Conservation (phyloP, 2,113 vertebrate genomes). For the Oreochromis aureus region DNA sequence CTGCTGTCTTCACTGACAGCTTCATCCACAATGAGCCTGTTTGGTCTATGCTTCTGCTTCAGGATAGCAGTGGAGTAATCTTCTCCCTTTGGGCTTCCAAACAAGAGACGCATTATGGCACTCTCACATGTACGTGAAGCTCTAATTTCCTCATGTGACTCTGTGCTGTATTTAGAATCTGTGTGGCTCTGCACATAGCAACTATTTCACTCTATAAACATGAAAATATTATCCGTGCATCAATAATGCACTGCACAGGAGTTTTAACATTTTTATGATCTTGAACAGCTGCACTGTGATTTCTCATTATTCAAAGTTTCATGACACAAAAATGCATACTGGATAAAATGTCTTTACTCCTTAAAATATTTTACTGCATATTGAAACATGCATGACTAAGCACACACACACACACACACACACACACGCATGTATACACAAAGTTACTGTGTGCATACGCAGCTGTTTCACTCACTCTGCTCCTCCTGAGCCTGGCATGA, state of each 20-base stretch:
- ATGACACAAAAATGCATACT: neutral
- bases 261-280: neutral
- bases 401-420: neutral
- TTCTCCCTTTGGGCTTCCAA: constrained; percentile 63
- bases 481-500: constrained; percentile 58
- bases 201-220: neutral
- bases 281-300: neutral
- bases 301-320: neutral
- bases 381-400: neutral
- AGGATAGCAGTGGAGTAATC: constrained; percentile 77
- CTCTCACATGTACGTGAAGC: constrained; percentile 15
- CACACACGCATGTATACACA: neutral
- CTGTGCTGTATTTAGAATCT: constrained; percentile 65
- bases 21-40: constrained; percentile 75
- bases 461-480: constrained; percentile 62
- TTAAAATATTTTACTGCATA: neutral
- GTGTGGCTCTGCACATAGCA: constrained; percentile 29
- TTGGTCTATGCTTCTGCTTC: constrained; percentile 74
- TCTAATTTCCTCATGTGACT: constrained; percentile 70
- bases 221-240: neutral
- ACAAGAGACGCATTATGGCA: constrained; percentile 10
- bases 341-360: neutral
- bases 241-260: neutral
- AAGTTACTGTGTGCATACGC: neutral
- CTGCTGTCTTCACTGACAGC: constrained; percentile 75